Percentiles rank a stretch among this genome's conserved stretches.
phyloP scores from a whole-genome alignment of 2,113 vertebrate genomes.

The Ptyas mucosa region DNA sequence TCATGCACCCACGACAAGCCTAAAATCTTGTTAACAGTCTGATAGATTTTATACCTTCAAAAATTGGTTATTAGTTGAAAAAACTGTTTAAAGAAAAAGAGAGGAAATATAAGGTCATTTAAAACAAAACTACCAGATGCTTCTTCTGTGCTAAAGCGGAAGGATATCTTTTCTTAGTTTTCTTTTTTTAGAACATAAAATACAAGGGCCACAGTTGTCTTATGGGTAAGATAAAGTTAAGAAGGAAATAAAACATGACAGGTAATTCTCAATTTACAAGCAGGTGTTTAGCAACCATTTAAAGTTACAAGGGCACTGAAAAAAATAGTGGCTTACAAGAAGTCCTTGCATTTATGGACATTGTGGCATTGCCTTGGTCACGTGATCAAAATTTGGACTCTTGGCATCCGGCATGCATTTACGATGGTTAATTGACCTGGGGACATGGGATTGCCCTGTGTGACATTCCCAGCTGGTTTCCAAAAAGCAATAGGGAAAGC shows the following conservation, averaged over 20 bases:
- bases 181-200: background rate
- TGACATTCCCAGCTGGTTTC: background rate
- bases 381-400: background rate
- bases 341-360: too few species aligned
- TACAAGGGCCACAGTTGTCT: background rate
- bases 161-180: background rate
- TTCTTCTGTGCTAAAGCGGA: background rate
- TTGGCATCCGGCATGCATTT: background rate
- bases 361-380: too few species aligned
- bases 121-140: background rate
- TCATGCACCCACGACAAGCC: background rate
- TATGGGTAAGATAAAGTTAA: background rate
- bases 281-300: too few species aligned
- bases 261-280: background rate
- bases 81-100: background rate
- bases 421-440: too few species aligned
- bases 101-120: background rate
- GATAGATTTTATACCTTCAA: background rate
- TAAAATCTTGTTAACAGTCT: background rate
- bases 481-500: background rate
- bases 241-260: background rate
- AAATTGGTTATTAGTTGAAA: background rate
- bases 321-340: too few species aligned
- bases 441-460: too few species aligned
- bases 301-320: too few species aligned